Evolutionary conservation across 2,113 vertebrate genomes (phyloP).

Genomic region (Alouatta palliata): DNA sequence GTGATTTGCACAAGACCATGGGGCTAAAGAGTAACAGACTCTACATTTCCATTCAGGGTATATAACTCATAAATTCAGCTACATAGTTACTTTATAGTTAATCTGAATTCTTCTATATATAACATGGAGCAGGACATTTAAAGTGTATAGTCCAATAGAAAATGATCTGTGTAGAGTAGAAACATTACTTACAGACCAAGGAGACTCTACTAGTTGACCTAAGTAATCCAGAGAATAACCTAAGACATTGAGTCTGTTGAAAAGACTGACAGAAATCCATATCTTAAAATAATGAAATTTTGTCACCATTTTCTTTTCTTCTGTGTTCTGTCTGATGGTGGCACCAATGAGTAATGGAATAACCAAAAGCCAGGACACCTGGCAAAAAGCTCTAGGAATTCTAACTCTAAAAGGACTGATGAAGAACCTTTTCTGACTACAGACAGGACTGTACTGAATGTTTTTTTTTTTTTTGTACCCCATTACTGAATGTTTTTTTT

Average conservation of each 20-base stretch:
- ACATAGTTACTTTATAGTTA: not conserved
- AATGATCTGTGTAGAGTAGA: not conserved
- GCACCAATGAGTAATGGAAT: constrained; percentile 60
- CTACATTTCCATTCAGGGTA: not conserved
- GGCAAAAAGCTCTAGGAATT: not conserved
- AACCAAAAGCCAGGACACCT: not conserved
- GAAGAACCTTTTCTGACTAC: not conserved
- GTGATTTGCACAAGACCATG: not conserved
- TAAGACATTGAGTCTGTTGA: constrained; percentile 5
- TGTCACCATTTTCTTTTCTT: not conserved
- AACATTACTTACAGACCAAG: not conserved
- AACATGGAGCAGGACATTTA: not conserved
- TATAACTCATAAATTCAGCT: constrained; percentile 17
- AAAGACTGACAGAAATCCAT: constrained; percentile 54
- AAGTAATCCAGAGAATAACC: constrained; percentile 24
- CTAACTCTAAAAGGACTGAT: constrained; percentile 1
- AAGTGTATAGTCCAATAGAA: not conserved
- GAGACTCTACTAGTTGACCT: not conserved
- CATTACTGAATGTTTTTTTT: not conserved
- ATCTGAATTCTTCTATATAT: not conserved
- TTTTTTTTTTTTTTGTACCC: not conserved
- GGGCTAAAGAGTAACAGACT: not conserved
- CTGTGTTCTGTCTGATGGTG: constrained; percentile 61
- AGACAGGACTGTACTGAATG: not conserved
- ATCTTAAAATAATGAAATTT: constrained; percentile 48